Evolutionary conservation across 2,797 vertebrate genomes (phyloP).

Genomic region (Rhinatrema bivittatum): DNA sequence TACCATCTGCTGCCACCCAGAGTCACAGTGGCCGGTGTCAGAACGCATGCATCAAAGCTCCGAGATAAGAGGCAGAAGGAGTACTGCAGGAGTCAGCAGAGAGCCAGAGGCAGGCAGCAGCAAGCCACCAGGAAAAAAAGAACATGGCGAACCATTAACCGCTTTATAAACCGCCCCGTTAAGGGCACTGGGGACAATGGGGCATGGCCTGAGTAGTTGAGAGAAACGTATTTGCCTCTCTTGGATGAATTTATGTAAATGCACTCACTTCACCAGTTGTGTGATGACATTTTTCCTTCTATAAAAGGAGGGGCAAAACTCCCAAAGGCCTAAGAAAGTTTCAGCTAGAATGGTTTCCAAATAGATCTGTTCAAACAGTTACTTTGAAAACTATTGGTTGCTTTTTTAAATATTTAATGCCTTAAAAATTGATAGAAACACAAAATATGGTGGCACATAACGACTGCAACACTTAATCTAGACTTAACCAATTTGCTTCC

Average conservation of each 20-base stretch:
- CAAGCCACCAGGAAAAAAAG: conserved; percentile 51
- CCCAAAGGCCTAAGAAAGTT: no score
- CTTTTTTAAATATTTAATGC: no score
- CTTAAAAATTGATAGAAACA: no score
- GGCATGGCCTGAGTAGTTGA: conserved; percentile 12
- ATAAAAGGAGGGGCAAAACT: no score
- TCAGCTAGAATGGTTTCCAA: no score
- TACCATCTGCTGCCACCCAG: conserved; percentile 90
- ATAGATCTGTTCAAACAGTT: no score
- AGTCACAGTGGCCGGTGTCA: conserved; percentile 82
- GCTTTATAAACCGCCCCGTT: conserved; percentile 27
- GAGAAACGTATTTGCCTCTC: not conserved
- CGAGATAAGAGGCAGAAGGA: conserved; percentile 60
- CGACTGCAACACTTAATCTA: no score
- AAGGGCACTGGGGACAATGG: conserved; percentile 51
- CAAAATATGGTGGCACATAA: no score
- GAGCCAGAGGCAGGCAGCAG: conserved; percentile 58
- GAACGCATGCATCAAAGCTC: conserved; percentile 89
- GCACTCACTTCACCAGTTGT: not conserved
- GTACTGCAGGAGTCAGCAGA: conserved; percentile 57
- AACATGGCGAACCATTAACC: conserved; percentile 24
- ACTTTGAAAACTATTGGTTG: no score
- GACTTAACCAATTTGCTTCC: no score
- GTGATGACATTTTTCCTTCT: no score
- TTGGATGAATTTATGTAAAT: not conserved